Percentiles rank a stretch among this genome's conserved stretches.
These are phyloP conservation scores for Empis livida DNA, from an alignment of 2,888 invertebrate species.

Conservation along the genomic window DNA sequence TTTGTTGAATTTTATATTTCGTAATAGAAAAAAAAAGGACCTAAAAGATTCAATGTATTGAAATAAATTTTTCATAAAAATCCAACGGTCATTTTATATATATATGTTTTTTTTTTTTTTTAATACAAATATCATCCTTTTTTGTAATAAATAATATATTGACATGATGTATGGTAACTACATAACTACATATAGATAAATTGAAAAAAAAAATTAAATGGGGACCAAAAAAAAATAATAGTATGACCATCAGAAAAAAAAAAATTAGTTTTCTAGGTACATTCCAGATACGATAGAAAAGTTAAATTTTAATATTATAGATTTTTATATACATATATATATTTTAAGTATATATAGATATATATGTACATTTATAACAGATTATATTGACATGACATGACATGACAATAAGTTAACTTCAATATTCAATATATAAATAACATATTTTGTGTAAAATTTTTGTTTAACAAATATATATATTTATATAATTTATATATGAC, in stretches of 20 bases:
- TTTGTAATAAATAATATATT: too few species aligned
- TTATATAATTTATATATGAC: not conserved
- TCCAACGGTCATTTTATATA: too few species aligned
- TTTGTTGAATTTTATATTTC: not conserved
- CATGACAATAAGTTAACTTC: slow-evolving; percentile 2
- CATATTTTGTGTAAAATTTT: not conserved
- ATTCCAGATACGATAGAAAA: too few species aligned
- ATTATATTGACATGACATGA: not conserved
- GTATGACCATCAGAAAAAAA: too few species aligned
- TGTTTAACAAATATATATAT: not conserved
- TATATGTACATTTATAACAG: not conserved
- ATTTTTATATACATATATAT: not conserved
- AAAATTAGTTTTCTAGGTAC: too few species aligned
- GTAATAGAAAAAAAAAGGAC: too few species aligned
- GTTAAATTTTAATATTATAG: not conserved
- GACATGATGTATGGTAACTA: not conserved
- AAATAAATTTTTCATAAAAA: too few species aligned
- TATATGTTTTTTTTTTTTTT: too few species aligned
- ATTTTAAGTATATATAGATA: not conserved
- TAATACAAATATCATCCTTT: too few species aligned
- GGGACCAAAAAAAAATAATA: too few species aligned
- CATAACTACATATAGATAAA: not conserved
- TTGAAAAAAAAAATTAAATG: not conserved
- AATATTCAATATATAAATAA: too few species aligned
- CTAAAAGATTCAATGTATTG: too few species aligned